Conservation (phyloP, 1,140 invertebrate species). For the Drosophila varians region DNA sequence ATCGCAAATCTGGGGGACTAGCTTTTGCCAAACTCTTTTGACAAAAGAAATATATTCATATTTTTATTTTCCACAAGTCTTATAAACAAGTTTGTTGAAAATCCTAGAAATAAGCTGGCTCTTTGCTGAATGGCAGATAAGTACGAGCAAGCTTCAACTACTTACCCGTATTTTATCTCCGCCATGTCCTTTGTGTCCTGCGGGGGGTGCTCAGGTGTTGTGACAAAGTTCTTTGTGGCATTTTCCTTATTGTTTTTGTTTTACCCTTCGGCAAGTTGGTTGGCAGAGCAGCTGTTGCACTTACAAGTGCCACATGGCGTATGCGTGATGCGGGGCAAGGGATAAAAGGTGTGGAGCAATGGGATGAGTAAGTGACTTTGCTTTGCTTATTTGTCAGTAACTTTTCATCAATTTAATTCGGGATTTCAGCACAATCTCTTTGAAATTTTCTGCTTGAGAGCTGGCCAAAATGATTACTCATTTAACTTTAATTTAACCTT, state of each 20-base stretch:
- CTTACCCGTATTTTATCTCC: constrained; percentile 19
- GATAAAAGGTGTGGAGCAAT: not conserved
- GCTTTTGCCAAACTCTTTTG: not conserved
- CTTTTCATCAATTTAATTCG: not conserved
- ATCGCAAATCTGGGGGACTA: not conserved
- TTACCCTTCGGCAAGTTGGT: constrained; percentile 16
- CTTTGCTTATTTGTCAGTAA: not conserved
- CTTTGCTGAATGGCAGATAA: constrained; percentile 2
- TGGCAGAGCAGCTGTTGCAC: constrained; percentile 35
- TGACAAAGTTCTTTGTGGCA: constrained; percentile 42
- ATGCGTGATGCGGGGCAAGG: constrained; percentile 12
- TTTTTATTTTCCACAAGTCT: not conserved
- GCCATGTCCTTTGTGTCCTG: not conserved
- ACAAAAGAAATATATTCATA: not conserved
- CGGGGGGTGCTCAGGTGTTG: constrained; percentile 32
- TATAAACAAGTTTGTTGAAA: not conserved
- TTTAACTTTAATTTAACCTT: constrained; percentile 74
- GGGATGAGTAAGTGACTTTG: not conserved
- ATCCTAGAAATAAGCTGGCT: not conserved
- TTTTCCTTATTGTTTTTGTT: not conserved
- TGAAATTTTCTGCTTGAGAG: not conserved
- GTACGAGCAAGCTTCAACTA: constrained; percentile 8
- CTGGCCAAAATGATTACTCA: not conserved
- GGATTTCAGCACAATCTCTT: constrained; percentile 6
- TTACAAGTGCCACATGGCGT: constrained; percentile 26